Conservation (phyloP, 2,888 invertebrate species). For the Schrankia costaestrigalis region DNA sequence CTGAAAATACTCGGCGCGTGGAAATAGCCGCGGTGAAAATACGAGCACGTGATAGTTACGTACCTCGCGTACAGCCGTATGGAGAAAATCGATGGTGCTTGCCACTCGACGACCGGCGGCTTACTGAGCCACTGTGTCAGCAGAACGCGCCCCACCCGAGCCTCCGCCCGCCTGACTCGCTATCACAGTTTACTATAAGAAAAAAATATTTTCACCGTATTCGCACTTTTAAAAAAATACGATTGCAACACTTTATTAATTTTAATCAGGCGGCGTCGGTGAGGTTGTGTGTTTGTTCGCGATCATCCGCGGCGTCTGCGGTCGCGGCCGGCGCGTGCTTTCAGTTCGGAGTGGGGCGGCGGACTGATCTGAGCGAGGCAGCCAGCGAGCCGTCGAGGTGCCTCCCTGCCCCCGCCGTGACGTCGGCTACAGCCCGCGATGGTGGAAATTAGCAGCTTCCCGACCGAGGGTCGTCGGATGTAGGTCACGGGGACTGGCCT, state of each 20-base stretch:
- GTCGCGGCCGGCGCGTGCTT: conserved; percentile 58
- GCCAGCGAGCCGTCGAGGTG: conserved; percentile 54
- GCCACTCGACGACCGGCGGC: conserved; percentile 77
- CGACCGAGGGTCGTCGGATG: conserved; percentile 77
- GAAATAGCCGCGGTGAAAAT: conserved; percentile 76
- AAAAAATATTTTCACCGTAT: conserved; percentile 59
- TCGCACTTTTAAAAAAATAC: conserved; percentile 57
- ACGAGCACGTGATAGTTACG: conserved; percentile 75
- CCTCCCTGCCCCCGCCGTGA: conserved; percentile 62
- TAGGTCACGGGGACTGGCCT: conserved; percentile 80
- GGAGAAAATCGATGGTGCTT: conserved; percentile 78
- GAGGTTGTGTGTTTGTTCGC: conserved; percentile 52
- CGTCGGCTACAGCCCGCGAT: conserved; percentile 65
- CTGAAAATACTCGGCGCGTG: conserved; percentile 73
- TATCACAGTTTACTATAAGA: conserved; percentile 65
- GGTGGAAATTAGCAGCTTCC: conserved; percentile 80
- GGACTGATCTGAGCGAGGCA: conserved; percentile 61
- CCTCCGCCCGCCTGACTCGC: conserved; percentile 61
- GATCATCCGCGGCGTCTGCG: conserved; percentile 50
- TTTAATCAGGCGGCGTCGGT: conserved; percentile 55
- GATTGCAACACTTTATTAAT: conserved; percentile 50
- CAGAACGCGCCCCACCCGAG: conserved; percentile 75
- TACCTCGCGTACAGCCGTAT: conserved; percentile 73
- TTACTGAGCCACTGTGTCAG: conserved; percentile 82
- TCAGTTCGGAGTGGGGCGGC: conserved; percentile 62